Percentiles rank a stretch among this genome's conserved stretches.
Evolutionary conservation across 2,113 vertebrate genomes (phyloP).

Genomic region (Bubo blakistoni): DNA sequence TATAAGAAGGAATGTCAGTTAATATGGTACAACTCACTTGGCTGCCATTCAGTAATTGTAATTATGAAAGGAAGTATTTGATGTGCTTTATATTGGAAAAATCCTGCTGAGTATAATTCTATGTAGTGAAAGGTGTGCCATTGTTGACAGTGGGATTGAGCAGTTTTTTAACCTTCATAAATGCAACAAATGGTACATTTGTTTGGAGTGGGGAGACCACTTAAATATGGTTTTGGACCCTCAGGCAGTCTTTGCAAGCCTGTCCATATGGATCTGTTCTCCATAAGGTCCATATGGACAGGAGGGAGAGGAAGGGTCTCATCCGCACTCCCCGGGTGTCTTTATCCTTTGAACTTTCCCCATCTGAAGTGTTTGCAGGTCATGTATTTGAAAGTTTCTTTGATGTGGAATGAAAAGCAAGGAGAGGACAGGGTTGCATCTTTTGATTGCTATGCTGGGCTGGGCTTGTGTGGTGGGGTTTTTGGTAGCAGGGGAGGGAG

Average conservation of each 20-base stretch:
- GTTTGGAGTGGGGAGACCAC: background rate
- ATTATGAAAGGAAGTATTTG: background rate
- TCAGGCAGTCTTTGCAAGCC: background rate
- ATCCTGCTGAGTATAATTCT: accelerated
- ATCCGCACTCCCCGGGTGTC: background rate
- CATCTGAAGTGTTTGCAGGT: background rate
- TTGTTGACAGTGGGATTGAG: background rate
- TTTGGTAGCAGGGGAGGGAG: no score
- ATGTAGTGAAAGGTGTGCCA: accelerated
- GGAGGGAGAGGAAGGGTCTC: background rate
- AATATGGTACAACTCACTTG: background rate
- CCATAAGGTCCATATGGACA: background rate
- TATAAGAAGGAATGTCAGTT: background rate
- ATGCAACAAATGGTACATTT: accelerated
- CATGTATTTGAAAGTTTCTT: background rate
- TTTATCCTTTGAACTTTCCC: background rate
- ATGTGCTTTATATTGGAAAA: background rate
- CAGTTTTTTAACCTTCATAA: background rate
- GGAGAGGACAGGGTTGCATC: background rate
- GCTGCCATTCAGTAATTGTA: background rate
- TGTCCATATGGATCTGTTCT: background rate
- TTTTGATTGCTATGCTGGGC: background rate
- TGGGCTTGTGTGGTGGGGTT: no score
- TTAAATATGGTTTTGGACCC: background rate
- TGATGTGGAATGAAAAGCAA: background rate